Evolutionary conservation across 1,140 invertebrate genomes (phyloP), one percentile per base, ranked within the genome.

Genomic region (Coboldia fuscipes): DNA sequence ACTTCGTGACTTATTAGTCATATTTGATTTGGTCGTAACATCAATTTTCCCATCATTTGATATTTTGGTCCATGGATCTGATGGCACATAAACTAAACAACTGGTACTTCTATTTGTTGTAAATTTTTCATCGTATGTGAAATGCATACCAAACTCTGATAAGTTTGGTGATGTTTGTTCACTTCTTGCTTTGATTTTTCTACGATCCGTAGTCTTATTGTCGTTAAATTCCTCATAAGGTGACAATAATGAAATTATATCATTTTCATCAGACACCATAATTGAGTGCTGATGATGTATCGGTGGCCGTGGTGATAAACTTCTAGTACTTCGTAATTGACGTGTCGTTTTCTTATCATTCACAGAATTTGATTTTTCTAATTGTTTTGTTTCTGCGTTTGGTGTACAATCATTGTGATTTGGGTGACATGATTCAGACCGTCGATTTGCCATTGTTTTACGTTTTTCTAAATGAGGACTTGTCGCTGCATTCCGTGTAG

Each of bases 41-140:
- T 13, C 16, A 9, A 22, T 21, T 36, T 14, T 17, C 21, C 40
- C 41, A 4, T 30, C 22, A 10, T 47, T 43, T 7, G 37, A 33
- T 41, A 51, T 54, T 37, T 53, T 56, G 16, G 51, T 48, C 54
- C 54, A 57, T 10, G 54, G 54, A 41, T 57, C 50, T 21, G 42
- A 41, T 19, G 45, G 45, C 14, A 46, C 43, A 37, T 49, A 47
- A 3, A 47, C 41, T 20, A 54, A 39, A 28, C 50, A 53, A 17
- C 48, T 42, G 1, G 50, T 48, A 34, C 43, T 51, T 22, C 41
- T 44, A 26, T 54, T 54, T 16, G 46, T 43, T 12, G n/a, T 33
- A 22, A 27, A n/a, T 18, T 26, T 24, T 24, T 44, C 42, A 17
- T 34, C 34, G 24, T 45, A 45, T n/a, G 40, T 19, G 35, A 47